Evolutionary conservation across 2,113 vertebrate genomes (phyloP).

Genomic region (Pleuronectes platessa): DNA sequence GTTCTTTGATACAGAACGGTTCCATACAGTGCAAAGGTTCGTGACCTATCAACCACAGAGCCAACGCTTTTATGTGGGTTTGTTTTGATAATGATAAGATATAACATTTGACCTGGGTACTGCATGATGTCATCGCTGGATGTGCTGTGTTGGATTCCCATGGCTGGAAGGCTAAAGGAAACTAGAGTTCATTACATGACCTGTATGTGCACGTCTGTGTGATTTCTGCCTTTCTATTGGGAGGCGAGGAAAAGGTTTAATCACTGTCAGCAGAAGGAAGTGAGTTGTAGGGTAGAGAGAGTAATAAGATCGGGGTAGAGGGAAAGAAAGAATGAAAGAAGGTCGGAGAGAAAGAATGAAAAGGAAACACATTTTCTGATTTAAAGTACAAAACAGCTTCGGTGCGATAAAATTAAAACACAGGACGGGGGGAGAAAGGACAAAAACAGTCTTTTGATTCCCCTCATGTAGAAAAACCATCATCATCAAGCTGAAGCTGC

Average conservation of each 20-base stretch:
- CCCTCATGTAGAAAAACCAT: not conserved
- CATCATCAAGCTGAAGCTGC: slow-evolving; percentile 4
- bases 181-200: slow-evolving; percentile 61
- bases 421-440: not conserved
- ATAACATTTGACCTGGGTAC: slow-evolving; percentile 35
- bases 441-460: not conserved
- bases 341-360: slow-evolving; percentile 1
- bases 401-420: no score
- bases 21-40: not conserved
- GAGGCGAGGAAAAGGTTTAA: slow-evolving; percentile 35
- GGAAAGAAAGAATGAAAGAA: not conserved
- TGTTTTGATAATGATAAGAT: slow-evolving; percentile 24
- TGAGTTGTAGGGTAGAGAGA: slow-evolving; percentile 14
- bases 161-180: slow-evolving; percentile 61
- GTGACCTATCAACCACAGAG: slow-evolving; percentile 1
- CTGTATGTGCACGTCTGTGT: slow-evolving; percentile 64
- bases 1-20: no score
- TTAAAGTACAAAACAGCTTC: not conserved
- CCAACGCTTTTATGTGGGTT: slow-evolving; percentile 11
- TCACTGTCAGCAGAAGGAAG: slow-evolving; percentile 52
- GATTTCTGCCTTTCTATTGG: slow-evolving; percentile 17
- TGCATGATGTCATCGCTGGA: slow-evolving; percentile 58
- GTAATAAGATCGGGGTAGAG: slow-evolving; percentile 15
- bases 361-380: not conserved
- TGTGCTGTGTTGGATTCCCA: slow-evolving; percentile 55